Percentiles rank a stretch among this genome's conserved stretches.
Conservation (phyloP, 2,797 vertebrate genomes). For the Brotula barbata region DNA sequence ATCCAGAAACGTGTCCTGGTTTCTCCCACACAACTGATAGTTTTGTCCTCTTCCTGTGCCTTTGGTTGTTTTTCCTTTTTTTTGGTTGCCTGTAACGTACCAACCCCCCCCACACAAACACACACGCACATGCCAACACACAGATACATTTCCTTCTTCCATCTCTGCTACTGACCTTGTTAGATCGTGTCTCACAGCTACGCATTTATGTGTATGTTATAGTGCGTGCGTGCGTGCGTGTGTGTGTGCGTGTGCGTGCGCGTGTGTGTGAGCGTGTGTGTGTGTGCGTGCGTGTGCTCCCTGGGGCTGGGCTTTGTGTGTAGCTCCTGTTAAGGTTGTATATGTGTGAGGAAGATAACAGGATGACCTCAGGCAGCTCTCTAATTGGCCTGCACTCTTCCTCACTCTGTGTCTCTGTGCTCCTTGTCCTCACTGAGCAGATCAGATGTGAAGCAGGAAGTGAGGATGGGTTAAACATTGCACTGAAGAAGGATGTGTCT, state of each 20-base stretch:
- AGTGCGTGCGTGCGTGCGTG: slow-evolving; percentile 11
- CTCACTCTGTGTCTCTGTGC: slow-evolving; percentile 42
- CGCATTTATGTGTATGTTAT: slow-evolving; percentile 17
- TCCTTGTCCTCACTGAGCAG: too few species aligned
- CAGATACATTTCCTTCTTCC: slow-evolving; percentile 38
- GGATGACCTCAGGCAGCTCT: slow-evolving; percentile 62
- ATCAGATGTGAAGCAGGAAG: too few species aligned
- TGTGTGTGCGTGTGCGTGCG: not conserved
- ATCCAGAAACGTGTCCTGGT: too few species aligned
- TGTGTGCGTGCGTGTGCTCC: slow-evolving; percentile 11
- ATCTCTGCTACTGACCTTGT: slow-evolving; percentile 60
- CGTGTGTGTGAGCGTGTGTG: slow-evolving; percentile 8
- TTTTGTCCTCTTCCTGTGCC: too few species aligned
- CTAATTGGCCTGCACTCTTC: slow-evolving; percentile 69
- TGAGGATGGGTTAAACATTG: too few species aligned
- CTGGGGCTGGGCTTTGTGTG: slow-evolving; percentile 58
- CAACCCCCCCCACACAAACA: too few species aligned
- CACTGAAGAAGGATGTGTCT: too few species aligned
- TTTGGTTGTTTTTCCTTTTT: too few species aligned
- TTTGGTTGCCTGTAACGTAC: too few species aligned
- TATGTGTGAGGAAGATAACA: slow-evolving; percentile 70
- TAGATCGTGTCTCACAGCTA: slow-evolving; percentile 50
- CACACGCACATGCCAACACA: too few species aligned
- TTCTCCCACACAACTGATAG: too few species aligned
- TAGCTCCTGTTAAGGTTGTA: slow-evolving; percentile 59